phyloP scores from a whole-genome alignment of 2,888 invertebrate genomes.

The Drosophila mimetica region DNA sequence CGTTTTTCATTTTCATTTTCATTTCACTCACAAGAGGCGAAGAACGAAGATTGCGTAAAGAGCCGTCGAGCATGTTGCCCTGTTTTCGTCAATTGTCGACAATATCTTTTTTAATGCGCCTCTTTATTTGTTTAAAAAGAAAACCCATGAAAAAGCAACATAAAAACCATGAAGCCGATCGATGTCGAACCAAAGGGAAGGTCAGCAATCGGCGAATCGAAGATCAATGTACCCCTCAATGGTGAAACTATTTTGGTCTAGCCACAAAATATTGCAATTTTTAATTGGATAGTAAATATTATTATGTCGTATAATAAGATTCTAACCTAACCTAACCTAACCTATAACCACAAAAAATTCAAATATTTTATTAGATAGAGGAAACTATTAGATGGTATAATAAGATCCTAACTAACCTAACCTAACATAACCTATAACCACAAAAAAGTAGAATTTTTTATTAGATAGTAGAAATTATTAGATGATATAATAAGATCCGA shows the following conservation, averaged over 20 bases:
- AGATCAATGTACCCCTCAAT: neutral
- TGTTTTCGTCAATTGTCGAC: conserved; percentile 79
- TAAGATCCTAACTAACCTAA: neutral
- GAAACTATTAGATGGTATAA: too few relatives aligned
- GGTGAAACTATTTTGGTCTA: too few relatives aligned
- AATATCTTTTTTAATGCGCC: conserved; percentile 67
- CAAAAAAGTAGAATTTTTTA: too few relatives aligned
- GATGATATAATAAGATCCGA: too few relatives aligned
- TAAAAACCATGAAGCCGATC: conserved; percentile 16
- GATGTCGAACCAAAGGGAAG: conserved; percentile 9
- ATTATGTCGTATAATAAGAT: too few relatives aligned
- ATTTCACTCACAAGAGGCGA: conserved; percentile 34
- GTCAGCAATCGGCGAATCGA: conserved; percentile 9
- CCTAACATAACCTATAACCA: too few relatives aligned
- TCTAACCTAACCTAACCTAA: too few relatives aligned
- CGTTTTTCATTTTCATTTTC: conserved; percentile 54
- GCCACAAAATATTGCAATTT: too few relatives aligned
- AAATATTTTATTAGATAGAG: too few relatives aligned
- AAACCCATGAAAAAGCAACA: conserved; percentile 10
- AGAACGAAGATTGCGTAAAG: conserved; percentile 62
- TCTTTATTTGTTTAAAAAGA: conserved; percentile 67
- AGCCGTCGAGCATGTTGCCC: conserved; percentile 48
- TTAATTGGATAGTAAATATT: too few relatives aligned
- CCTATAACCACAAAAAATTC: too few relatives aligned
- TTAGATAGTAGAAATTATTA: too few relatives aligned